A percentile compares a stretch with the other conserved stretches of the same genome.
These are phyloP conservation scores for Meriones unguiculatus DNA, from an alignment of 2,113 vertebrate species.

Conservation along the genomic window DNA sequence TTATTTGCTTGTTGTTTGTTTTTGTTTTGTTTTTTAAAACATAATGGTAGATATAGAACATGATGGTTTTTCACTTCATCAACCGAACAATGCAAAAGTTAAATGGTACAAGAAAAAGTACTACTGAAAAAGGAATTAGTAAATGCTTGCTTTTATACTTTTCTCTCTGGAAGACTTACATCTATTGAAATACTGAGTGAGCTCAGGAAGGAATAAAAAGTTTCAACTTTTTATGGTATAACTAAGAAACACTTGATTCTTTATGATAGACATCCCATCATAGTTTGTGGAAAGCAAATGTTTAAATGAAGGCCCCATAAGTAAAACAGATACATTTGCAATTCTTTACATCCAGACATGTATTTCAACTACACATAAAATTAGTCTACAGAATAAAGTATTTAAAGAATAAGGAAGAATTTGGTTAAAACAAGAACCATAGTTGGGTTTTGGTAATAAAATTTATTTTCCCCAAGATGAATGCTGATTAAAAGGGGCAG, in stretches of 20 bases:
- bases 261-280: background rate
- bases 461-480: background rate
- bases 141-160: background rate
- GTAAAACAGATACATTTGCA: background rate
- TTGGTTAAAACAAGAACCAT: background rate
- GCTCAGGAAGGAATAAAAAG: slow-evolving; percentile 21
- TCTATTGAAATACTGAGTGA: background rate
- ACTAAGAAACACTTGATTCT: background rate
- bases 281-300: background rate
- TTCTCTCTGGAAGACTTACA: background rate
- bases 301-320: background rate
- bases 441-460: background rate
- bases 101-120: background rate
- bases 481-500: background rate
- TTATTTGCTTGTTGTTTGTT: background rate
- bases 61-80: background rate
- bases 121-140: background rate
- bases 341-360: background rate
- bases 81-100: background rate
- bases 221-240: background rate
- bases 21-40: background rate
- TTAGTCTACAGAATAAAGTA: background rate
- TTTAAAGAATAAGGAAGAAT: background rate
- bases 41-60: background rate
- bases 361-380: background rate